Percentiles rank a stretch among this genome's conserved stretches.
phyloP scores from a whole-genome alignment of 2,797 vertebrate genomes.

The Chelonia mydas region DNA sequence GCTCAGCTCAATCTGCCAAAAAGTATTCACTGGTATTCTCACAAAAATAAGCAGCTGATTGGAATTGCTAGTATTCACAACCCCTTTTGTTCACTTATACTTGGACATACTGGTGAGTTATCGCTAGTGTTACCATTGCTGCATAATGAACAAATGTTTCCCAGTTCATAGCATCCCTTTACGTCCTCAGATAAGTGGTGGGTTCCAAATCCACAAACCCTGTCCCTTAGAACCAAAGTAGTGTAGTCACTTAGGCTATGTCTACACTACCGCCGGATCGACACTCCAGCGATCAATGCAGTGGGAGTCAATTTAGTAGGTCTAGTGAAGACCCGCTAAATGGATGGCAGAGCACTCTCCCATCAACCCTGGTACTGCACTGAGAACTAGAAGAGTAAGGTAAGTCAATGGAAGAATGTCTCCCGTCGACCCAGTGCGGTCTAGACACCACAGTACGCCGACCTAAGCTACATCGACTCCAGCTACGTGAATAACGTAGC shows the following conservation, averaged over 20 bases:
- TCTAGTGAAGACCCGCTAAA: no score
- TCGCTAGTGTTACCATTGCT: background rate
- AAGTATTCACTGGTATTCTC: background rate
- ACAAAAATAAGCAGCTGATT: background rate
- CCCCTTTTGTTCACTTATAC: background rate
- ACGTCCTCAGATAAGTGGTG: background rate
- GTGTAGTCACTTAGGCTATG: background rate
- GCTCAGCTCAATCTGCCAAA: background rate
- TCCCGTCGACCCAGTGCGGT: no score
- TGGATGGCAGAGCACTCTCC: no score
- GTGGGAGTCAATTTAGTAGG: no score
- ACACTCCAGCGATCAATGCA: no score
- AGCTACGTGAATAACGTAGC: no score
- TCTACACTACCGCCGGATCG: no score
- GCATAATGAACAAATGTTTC: constrained; percentile 18
- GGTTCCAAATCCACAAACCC: background rate
- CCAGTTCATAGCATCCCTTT: background rate
- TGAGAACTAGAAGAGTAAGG: no score
- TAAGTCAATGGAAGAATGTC: no score
- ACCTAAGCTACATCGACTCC: no score
- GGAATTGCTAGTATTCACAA: background rate
- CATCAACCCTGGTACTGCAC: no score
- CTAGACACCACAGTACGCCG: no score
- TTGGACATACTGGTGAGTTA: background rate
- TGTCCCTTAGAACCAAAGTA: background rate